Base-by-base conservation (phyloP, 2,113 vertebrate species). In the Siniperca knerii region DNA sequence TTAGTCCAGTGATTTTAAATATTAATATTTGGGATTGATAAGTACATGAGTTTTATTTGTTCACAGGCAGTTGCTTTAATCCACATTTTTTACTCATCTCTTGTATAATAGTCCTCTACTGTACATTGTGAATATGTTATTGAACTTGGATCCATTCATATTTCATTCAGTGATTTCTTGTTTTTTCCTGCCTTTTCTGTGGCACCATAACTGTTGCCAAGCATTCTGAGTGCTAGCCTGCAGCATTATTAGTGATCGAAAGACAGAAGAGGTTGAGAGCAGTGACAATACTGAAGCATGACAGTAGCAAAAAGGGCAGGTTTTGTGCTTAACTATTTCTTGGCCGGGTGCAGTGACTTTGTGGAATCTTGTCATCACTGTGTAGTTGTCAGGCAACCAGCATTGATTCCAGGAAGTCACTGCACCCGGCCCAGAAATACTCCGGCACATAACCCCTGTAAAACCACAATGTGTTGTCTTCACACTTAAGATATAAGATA, bases 311-410 rank as follows among this genome's bases (percentile, higher is more conserved):
- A 12, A 33, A 4, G 66, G 58, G 33, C 6, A 2, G 16, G 54
- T 4, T 42, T 6, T 12, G 20, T 65, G 37, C 35, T 65, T 9
- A 23, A 11, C 20, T 65, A 21, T 71, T 68, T 68, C 4, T 74
- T 57, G 73, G 50, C 65, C 15, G 37, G 69, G 33, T 44, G 69
- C 54, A 55, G 15, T 48, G 64, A 81, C 70, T 75, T 81, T 67
- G 25, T 52, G 15, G 37, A 65, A 58, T 73, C 20, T 60, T 90
- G 52, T 78, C 64, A 37, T 80, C 62, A 50, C 4, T 54, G 37
- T 70, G n/a, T 76, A n/a, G 66, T 69, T 80, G 55, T 76, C 70
- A 77, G 46, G 74, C 80, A 83, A 85, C 75, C 16, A 62, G 2
- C 25, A 61, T 7, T 18, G 60, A 20, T 15, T 40, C 20, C 33